Base-by-base conservation (phyloP, 2,113 vertebrate species). In the Propithecus coquereli region DNA sequence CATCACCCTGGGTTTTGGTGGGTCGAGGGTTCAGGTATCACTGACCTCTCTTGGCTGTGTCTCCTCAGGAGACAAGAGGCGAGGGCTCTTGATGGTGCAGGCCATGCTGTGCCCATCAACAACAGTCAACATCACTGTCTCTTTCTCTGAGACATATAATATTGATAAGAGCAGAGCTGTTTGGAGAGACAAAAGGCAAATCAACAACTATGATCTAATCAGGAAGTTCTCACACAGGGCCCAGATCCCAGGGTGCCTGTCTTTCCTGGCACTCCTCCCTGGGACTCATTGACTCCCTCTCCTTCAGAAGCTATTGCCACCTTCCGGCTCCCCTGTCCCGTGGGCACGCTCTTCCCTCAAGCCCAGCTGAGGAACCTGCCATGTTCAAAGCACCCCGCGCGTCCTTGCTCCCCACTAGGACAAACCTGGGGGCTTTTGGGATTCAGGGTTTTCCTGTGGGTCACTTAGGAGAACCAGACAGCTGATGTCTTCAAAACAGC, bases 61-160 rank as follows among this genome's bases (percentile, higher is more conserved):
- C 32, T 45, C 1, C 3, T 5, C 8, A 8, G 77, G 61, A 74
- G n/a, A 23, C 6, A 34, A 4, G 30, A 57, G 9, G 13, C 8
- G 0, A 27, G 23, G 25, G 52, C 22, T 68, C 47, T 85, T 30
- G 47, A 6, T 54, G 65, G 5, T 12, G 11, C 6, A 79, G 63
- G 27, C 50, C 5, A 18, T 9, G 18, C 13, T 52, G 47, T 18
- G 2, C n/a, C 40, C 14, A 23, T 40, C n/a, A 2, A 5, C 0
- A 37, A 43, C 45, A 32, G 25, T 34, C 25, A 34, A 1, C 5
- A 18, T 25, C 71, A 30, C 34, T 8, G 25, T 77, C 8, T 50
- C 34, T 8, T 25, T 77, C 8, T 50, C 50, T 50, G 12, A 22
- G 73, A 71, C 25, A 14, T 8, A 2, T 23, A 27, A 12, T 43